These are phyloP conservation scores for Somateria mollissima DNA, from an alignment of 2,797 vertebrate species.

Conservation along the genomic window DNA sequence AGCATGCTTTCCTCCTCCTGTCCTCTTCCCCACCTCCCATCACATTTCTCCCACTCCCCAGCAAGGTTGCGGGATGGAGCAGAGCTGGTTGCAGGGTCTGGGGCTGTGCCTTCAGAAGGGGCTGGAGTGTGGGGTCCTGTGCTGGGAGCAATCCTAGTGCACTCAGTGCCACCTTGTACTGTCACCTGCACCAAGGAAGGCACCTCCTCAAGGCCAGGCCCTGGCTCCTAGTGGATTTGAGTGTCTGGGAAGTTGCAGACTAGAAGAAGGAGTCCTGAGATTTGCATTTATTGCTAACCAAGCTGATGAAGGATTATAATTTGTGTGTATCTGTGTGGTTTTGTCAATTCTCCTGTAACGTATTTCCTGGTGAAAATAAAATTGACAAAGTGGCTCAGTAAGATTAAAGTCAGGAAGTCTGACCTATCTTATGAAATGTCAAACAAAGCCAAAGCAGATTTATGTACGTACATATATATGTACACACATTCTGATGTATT, in stretches of 20 bases:
- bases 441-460: not conserved
- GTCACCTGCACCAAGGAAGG: not conserved
- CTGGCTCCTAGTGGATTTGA: not conserved
- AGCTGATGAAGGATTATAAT: not conserved
- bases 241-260: not conserved
- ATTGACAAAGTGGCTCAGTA: not conserved
- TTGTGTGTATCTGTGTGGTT: not conserved
- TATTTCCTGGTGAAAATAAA: not conserved
- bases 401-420: not conserved
- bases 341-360: not conserved
- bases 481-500: not conserved
- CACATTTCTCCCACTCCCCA: too few species aligned
- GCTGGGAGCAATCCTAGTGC: not conserved
- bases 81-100: too few species aligned
- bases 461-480: not conserved
- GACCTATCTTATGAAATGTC: not conserved
- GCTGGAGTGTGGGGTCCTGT: not conserved
- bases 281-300: not conserved
- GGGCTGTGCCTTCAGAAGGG: too few species aligned
- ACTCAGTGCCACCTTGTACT: not conserved
- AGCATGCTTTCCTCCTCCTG: not conserved
- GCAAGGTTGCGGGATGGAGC: too few species aligned
- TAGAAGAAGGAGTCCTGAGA: not conserved
- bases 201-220: not conserved
- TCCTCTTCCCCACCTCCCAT: not conserved